Evolutionary conservation across 2,888 invertebrate species (phyloP).

Genomic region (Odontocerum albicorne): DNA sequence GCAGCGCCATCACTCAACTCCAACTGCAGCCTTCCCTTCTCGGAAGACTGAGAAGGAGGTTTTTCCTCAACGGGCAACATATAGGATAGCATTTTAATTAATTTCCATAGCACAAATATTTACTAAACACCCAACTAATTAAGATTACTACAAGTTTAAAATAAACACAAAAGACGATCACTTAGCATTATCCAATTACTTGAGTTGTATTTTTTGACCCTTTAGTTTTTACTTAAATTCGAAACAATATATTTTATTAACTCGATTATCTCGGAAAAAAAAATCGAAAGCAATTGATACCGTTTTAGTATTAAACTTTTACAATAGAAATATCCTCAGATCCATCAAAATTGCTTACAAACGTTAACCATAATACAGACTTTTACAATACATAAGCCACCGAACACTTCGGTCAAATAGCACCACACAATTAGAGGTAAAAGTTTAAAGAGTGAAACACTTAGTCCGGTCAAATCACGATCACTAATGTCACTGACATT

Average conservation of each 20-base stretch:
- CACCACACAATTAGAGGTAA: too few relatives aligned
- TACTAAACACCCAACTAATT: background rate
- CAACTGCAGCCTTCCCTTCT: constrained; percentile 56
- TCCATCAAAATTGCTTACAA: too few relatives aligned
- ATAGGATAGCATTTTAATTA: constrained; percentile 68
- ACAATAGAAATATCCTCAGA: too few relatives aligned
- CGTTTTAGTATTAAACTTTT: too few relatives aligned
- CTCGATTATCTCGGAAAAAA: background rate
- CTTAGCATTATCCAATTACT: background rate
- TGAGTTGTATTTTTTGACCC: too few relatives aligned
- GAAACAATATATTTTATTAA: too few relatives aligned
- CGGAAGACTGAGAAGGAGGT: constrained; percentile 58
- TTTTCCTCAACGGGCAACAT: constrained; percentile 80
- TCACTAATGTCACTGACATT: constrained; percentile 5
- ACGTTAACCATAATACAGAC: too few relatives aligned
- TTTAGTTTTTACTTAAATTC: too few relatives aligned
- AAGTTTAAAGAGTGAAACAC: too few relatives aligned
- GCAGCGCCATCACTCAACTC: constrained; percentile 40
- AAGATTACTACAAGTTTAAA: background rate
- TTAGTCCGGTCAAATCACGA: too few relatives aligned
- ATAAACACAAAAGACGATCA: background rate
- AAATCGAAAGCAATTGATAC: background rate
- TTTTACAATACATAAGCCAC: too few relatives aligned
- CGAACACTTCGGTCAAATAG: too few relatives aligned
- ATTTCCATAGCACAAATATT: background rate